Conservation (phyloP, 2,888 invertebrate species). For the Priocnemis perturbator region DNA sequence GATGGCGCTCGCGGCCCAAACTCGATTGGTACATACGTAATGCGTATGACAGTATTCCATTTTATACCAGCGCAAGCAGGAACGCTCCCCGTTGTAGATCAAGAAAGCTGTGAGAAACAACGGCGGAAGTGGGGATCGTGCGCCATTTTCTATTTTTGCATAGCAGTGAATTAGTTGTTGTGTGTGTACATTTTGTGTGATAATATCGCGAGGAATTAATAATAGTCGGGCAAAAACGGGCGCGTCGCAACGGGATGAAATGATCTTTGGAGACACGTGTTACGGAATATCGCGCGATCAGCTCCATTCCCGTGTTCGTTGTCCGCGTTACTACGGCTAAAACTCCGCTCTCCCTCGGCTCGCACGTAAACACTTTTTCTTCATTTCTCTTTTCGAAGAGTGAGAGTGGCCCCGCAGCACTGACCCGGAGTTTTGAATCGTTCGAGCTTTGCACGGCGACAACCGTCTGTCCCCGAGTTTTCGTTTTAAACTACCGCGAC, state of each 20-base stretch:
- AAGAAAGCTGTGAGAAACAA: constrained; percentile 66
- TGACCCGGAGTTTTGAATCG: constrained; percentile 25
- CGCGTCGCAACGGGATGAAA: constrained; percentile 56
- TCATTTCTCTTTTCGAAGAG: constrained; percentile 46
- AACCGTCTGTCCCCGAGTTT: constrained; percentile 25
- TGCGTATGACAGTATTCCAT: neutral
- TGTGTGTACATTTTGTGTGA: constrained; percentile 69
- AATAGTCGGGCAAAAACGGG: constrained; percentile 41
- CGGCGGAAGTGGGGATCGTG: constrained; percentile 63
- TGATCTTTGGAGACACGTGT: constrained; percentile 63
- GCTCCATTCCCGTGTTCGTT: constrained; percentile 30
- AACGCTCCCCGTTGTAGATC: constrained; percentile 47
- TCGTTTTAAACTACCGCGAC: constrained; percentile 18
- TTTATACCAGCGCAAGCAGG: constrained; percentile 11
- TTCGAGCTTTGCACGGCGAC: too few relatives aligned
- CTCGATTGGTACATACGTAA: constrained; percentile 1
- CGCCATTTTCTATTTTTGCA: constrained; percentile 75
- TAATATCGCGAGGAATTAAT: constrained; percentile 62
- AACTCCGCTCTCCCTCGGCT: constrained; percentile 29
- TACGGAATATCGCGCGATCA: constrained; percentile 51
- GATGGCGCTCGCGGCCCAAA: neutral
- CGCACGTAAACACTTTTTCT: constrained; percentile 59
- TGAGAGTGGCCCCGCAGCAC: constrained; percentile 32
- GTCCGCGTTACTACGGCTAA: constrained; percentile 42
- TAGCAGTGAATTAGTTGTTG: constrained; percentile 71